Evolutionary conservation across 2,113 vertebrate species (phyloP).

Genomic region (Catagonus wagneri): DNA sequence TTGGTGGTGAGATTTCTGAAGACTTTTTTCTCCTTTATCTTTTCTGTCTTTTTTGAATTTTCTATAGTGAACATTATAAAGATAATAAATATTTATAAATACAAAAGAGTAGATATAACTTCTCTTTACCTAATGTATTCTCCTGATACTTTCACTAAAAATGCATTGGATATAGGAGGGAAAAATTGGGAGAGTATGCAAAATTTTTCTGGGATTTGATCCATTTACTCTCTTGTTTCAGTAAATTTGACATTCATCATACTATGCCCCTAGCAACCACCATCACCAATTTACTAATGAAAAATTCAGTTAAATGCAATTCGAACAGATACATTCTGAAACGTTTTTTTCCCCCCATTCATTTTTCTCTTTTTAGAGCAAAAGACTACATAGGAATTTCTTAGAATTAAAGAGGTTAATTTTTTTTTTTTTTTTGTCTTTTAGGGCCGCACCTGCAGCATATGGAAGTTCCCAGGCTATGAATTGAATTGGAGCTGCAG

Average conservation of each 20-base stretch:
- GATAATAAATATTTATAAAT: background rate
- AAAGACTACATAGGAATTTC: background rate
- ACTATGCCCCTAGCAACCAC: background rate
- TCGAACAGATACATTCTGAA: background rate
- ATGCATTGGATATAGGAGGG: background rate
- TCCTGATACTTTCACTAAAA: background rate
- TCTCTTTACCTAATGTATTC: background rate
- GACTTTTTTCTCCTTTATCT: background rate
- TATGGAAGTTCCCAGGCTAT: no score
- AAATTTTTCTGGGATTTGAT: background rate
- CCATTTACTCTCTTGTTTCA: slow-evolving; percentile 7
- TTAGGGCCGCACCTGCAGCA: no score
- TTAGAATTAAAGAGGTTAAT: background rate
- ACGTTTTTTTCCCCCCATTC: background rate
- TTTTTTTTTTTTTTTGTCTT: background rate
- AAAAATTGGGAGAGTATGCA: background rate
- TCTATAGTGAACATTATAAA: background rate
- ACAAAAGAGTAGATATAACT: background rate
- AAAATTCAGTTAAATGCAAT: background rate
- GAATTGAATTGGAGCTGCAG: no score
- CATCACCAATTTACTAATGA: background rate
- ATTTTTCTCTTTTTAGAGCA: background rate
- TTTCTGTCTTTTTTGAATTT: background rate
- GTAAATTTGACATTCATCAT: background rate
- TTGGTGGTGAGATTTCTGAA: background rate